These are phyloP conservation scores for Zaprionus inermis DNA, from an alignment of 1,140 invertebrate genomes.

Conservation along the genomic window DNA sequence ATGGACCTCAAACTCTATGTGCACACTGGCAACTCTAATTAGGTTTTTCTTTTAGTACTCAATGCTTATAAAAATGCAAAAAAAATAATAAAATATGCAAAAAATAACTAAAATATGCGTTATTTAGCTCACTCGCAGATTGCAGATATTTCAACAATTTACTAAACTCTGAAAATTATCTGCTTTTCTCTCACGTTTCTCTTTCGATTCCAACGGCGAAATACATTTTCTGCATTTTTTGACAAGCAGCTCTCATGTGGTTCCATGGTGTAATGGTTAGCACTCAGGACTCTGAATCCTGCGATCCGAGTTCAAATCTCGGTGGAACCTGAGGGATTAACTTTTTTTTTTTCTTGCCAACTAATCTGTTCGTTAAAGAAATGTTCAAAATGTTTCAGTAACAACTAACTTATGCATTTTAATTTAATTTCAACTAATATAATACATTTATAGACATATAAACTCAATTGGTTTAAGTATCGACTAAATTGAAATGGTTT, in stretches of 20 bases:
- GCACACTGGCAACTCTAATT: conserved; percentile 69
- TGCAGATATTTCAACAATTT: not conserved
- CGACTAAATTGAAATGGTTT: conserved; percentile 14
- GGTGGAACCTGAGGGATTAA: conserved; percentile 92
- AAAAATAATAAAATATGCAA: no score
- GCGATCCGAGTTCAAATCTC: conserved; percentile 94
- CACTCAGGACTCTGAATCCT: conserved; percentile 96
- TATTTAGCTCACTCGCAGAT: not conserved
- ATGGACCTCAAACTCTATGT: conserved; percentile 49
- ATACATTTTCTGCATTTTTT: conserved; percentile 12
- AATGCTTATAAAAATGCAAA: conserved; percentile 65
- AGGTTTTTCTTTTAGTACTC: conserved; percentile 48
- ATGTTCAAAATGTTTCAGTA: not conserved
- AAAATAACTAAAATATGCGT: conserved; percentile 35
- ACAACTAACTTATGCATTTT: not conserved
- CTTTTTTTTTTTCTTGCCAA: no score
- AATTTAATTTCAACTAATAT: not conserved
- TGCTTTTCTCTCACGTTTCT: not conserved
- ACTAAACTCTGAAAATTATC: not conserved
- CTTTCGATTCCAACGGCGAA: not conserved
- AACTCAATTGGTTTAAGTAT: not conserved
- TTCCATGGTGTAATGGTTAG: conserved; percentile 95
- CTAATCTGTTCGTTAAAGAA: not conserved
- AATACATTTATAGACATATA: not conserved
- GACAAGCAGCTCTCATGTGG: not conserved